Percentiles rank a stretch among this genome's conserved stretches.
Evolutionary conservation across 2,113 vertebrate genomes (phyloP).

Genomic region (Cygnus buccinator): DNA sequence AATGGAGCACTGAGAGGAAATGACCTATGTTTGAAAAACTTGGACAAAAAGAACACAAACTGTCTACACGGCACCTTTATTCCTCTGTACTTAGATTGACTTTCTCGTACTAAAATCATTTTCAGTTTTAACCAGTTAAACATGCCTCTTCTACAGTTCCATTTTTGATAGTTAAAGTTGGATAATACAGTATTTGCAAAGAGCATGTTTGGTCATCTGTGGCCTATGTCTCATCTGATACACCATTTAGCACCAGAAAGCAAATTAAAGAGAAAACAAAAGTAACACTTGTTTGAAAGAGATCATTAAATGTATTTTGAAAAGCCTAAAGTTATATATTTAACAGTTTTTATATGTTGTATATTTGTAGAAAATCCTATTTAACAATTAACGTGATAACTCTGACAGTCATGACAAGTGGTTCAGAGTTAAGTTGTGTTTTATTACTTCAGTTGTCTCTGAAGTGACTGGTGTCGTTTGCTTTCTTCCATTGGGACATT

Average conservation of each 20-base stretch:
- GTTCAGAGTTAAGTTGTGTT: conserved; percentile 84
- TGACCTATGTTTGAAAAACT: conserved; percentile 60
- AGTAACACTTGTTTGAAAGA: conserved; percentile 87
- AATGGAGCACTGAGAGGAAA: conserved; percentile 61
- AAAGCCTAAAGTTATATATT: conserved; percentile 99
- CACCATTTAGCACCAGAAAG: conserved; percentile 83
- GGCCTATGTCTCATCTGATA: conserved; percentile 78
- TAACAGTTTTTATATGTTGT: conserved; percentile 99
- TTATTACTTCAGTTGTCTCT: conserved; percentile 88
- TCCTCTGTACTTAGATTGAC: conserved; percentile 83
- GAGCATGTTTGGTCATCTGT: conserved; percentile 86
- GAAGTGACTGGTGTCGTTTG: conserved; percentile 82
- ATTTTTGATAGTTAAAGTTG: conserved; percentile 85
- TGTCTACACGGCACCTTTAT: conserved; percentile 80
- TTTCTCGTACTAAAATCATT: conserved; percentile 87
- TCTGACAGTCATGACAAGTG: conserved; percentile 82
- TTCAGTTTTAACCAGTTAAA: conserved; percentile 89
- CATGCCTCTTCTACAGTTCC: conserved; percentile 87
- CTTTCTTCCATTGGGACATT: conserved; percentile 81
- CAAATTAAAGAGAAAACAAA: conserved; percentile 81
- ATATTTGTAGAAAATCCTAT: conserved; percentile 99
- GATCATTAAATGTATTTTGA: conserved; percentile 99
- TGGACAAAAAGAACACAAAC: conserved; percentile 57
- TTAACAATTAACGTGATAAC: conserved; percentile 91
- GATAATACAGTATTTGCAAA: conserved; percentile 84